Percentiles rank a stretch among this genome's conserved stretches.
Conservation (phyloP, 2,113 vertebrate species). For the Rafetus swinhoei region DNA sequence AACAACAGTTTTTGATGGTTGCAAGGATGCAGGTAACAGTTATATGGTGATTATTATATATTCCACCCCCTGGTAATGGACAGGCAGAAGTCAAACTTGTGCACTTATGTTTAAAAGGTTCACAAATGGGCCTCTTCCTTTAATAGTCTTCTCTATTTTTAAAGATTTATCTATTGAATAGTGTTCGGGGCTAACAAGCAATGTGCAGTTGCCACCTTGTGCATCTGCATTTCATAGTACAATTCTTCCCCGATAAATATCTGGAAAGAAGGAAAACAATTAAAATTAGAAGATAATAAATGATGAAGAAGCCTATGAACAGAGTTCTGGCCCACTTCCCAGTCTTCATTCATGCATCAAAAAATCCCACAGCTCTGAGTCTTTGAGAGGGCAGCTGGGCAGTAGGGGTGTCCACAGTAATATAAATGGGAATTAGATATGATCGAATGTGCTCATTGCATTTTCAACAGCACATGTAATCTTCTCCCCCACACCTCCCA, state of each 20-base stretch:
- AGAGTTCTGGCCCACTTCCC: conserved; percentile 79
- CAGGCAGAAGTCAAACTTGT: conserved; percentile 46
- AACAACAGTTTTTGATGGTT: conserved; percentile 38
- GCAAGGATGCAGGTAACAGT: conserved; percentile 18
- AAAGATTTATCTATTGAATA: conserved; percentile 4
- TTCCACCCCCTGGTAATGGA: conserved; percentile 25
- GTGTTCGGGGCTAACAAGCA: conserved; percentile 36
- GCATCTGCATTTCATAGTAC: conserved; percentile 51
- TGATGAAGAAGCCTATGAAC: conserved; percentile 80
- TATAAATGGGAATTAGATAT: conserved; percentile 83
- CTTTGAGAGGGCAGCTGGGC: conserved; percentile 84
- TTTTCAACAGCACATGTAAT: conserved; percentile 78
- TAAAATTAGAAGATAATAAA: conserved; percentile 87
- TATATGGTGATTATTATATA: conserved; percentile 37
- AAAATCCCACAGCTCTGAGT: conserved; percentile 77
- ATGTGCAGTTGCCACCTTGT: conserved; percentile 48
- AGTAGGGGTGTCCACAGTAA: conserved; percentile 78
- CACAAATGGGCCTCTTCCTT: conserved; percentile 34
- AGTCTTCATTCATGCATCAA: conserved; percentile 84
- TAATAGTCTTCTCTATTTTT: conserved; percentile 45
- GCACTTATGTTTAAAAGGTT: conserved; percentile 51
- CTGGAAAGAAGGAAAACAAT: conserved; percentile 83
- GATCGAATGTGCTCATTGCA: conserved; percentile 76
- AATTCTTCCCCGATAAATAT: conserved; percentile 79
- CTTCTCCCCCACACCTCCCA: conserved; percentile 61